A percentile compares a stretch with the other conserved stretches of the same genome.
phyloP scores from a whole-genome alignment of 2,888 invertebrate species.

The Maniola hyperantus region DNA sequence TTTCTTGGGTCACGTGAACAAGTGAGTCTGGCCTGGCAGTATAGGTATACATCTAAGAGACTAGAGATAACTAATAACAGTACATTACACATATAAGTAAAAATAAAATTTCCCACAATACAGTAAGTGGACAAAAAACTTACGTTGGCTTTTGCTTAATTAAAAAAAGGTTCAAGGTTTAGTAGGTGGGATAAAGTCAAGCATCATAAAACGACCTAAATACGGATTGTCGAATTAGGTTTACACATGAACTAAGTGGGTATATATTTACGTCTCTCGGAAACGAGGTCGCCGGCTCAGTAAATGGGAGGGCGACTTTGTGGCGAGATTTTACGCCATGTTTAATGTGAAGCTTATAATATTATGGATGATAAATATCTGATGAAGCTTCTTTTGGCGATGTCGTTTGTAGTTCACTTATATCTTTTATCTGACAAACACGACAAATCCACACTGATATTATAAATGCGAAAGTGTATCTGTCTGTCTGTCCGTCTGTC shows the following conservation, averaged over 20 bases:
- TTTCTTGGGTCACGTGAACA: too few species aligned
- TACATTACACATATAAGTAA: too few species aligned
- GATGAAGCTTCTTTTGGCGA: conserved; percentile 13
- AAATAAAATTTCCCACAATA: too few species aligned
- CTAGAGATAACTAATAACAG: too few species aligned
- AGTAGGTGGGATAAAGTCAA: background rate
- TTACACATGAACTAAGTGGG: conserved; percentile 12
- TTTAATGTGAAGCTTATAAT: conserved; percentile 21
- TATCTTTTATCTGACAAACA: too few species aligned
- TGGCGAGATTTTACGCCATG: conserved; percentile 24
- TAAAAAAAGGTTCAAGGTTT: background rate
- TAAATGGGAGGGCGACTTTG: conserved; percentile 31
- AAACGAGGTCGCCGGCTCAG: conserved; percentile 30
- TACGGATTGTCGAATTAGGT: conserved; percentile 25
- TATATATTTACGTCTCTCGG: conserved; percentile 21
- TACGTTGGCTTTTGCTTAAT: background rate
- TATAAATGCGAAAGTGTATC: too few species aligned
- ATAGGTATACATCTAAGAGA: too few species aligned
- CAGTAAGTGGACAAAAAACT: background rate
- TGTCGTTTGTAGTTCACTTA: too few species aligned
- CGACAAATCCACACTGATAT: too few species aligned
- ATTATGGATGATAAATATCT: conserved; percentile 27
- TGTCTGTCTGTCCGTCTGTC: too few species aligned
- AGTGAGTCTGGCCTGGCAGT: too few species aligned
- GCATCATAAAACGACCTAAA: conserved; percentile 22